Conservation (phyloP, 2,113 vertebrate species). For the Prionailurus viverrinus region DNA sequence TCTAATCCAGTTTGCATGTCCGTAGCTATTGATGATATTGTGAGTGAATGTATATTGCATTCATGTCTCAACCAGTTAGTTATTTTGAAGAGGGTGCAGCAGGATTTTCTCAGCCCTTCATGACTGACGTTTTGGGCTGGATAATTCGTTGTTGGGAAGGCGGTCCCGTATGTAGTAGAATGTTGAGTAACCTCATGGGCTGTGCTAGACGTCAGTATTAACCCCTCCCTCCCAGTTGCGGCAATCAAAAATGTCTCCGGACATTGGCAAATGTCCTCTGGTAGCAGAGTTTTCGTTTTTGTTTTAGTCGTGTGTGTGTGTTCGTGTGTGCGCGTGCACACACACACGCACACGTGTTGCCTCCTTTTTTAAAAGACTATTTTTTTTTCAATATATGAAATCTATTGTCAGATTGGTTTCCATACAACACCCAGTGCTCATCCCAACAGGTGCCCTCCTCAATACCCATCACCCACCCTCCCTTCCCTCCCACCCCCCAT, state of each 20-base stretch:
- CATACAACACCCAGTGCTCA: too few relatives aligned
- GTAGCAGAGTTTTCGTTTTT: not conserved
- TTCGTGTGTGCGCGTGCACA: accelerated
- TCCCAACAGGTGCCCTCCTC: too few relatives aligned
- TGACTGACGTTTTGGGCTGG: not conserved
- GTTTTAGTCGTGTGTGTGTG: not conserved
- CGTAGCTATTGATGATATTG: not conserved
- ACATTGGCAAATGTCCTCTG: not conserved
- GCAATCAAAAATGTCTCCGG: not conserved
- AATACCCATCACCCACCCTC: too few relatives aligned
- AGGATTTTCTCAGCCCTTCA: not conserved
- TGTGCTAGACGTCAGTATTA: not conserved
- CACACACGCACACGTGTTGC: too few relatives aligned
- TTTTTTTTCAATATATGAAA: not conserved
- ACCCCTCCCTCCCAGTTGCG: accelerated
- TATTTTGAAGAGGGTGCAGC: not conserved
- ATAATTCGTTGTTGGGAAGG: not conserved
- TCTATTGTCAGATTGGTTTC: too few relatives aligned
- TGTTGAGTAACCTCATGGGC: too few relatives aligned
- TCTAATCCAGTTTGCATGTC: not conserved
- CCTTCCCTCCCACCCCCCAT: too few relatives aligned
- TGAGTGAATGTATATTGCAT: not conserved
- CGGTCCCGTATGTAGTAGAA: too few relatives aligned
- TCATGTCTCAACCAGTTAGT: not conserved
- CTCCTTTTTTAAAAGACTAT: not conserved